A percentile compares a stretch with the other conserved stretches of the same genome.
Evolutionary conservation across 2,888 invertebrate species (phyloP).

Genomic region (Epinotia nisella): DNA sequence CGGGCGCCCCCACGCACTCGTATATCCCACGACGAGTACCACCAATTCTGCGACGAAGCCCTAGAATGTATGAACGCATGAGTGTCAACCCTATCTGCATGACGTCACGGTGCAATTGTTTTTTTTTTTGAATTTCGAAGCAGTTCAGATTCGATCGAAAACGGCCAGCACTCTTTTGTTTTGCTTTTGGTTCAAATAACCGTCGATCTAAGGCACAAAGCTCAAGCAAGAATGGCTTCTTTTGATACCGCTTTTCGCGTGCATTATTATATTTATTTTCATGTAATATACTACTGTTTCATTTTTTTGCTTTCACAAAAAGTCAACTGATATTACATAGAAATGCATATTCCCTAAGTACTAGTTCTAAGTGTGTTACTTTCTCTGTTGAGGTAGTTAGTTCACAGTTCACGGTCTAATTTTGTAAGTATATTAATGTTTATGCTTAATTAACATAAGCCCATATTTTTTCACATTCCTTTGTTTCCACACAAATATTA

Average conservation of each 20-base stretch:
- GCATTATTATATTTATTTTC: not conserved
- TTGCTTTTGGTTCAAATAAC: not conserved
- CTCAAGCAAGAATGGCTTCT: not conserved
- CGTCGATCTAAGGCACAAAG: not conserved
- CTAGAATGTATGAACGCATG: conserved; percentile 89
- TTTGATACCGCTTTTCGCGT: not conserved
- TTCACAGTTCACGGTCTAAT: not conserved
- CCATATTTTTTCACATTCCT: conserved; percentile 11
- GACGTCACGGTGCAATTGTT: conserved; percentile 67
- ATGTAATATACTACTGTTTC: not conserved
- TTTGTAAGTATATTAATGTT: not conserved
- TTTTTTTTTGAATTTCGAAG: conserved; percentile 41
- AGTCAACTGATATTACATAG: not conserved
- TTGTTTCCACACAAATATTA: not conserved
- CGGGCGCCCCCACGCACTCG: conserved; percentile 80
- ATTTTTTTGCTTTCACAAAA: not conserved
- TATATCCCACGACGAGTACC: conserved; percentile 91
- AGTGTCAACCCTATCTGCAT: conserved; percentile 56
- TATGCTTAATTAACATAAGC: conserved; percentile 23
- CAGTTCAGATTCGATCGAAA: not conserved
- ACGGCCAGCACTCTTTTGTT: conserved; percentile 9
- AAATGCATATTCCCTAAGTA: not conserved
- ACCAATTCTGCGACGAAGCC: conserved; percentile 91
- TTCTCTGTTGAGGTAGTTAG: not conserved
- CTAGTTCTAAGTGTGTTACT: not conserved